Base-by-base conservation (phyloP, 2,113 vertebrate genomes). In the Pantherophis guttatus region DNA sequence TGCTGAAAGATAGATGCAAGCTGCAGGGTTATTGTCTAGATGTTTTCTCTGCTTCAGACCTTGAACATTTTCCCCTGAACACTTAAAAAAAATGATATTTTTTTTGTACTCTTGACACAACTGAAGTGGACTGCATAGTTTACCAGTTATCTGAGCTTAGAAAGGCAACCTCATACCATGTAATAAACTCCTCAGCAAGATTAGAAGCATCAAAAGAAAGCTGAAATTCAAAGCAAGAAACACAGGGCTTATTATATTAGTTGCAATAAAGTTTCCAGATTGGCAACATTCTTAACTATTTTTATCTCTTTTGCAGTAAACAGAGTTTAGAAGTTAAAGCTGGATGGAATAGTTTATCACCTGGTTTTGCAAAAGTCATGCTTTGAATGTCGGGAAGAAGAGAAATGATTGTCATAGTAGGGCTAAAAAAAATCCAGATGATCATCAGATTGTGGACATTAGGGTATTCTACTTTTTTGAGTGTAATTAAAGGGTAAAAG, bases 141-240 rank as follows among this genome's bases (percentile, higher is more conserved):
- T 65, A 29, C 86, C 39, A 44, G 58, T 75, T 92, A 92, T 88
- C 95, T 96, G 91, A 94, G 2, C 91, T 95, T 95, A 94, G 19
- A 48, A 93, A 93, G 94, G 95, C 59, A 94, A 93, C 94, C 95
- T 95, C 95, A 94, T 95, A 94, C 89, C 65, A 86, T 91, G 93
- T 94, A 95, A 96, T 96, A 96, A 97, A 96, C 93, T 93, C 95
- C 95, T 95, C 91, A 93, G 93, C 96, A 95, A 97, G 94, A 97
- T 96, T 95, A 94, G 93, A 87, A 95, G 48, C 92, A 96, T 95
- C 94, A 97, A 96, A 97, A 95, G 90, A 95, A 95, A 97, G 95
- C 96, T 93, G 93, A 93, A 94, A 95, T 92, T 96, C 94, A 95
- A 97, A 94, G 29, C 94, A 97, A 97, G 96, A 62, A 96, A 91